Evolutionary conservation across 2,113 vertebrate species (phyloP), one percentile per base, ranked within the genome.

Genomic region (Larimichthys crocea): DNA sequence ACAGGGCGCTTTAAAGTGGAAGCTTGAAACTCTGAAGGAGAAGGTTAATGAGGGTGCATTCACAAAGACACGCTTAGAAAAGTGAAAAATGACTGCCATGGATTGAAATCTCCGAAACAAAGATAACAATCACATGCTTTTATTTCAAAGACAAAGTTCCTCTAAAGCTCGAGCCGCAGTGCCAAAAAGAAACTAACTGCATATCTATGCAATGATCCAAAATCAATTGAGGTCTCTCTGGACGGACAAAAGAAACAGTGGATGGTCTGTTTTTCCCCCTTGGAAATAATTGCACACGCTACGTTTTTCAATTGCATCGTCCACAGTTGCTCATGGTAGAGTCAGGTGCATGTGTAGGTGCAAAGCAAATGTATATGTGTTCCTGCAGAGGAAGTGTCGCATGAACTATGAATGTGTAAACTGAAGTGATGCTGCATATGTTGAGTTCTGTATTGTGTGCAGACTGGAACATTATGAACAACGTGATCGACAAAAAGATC

Each of bases 191-290:
- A 73, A 85, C 78, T 70, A 84, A 84, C 76, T 44, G 88, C 78
- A 86, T 84, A 92, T 92, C 90, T 87, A 90, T 80, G 79, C 83
- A 91, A 92, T 90, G 85, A 91, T 92, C 82, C 89, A 79, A 87
- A 84, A 92, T 92, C 89, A 85, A 94, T 91, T 60, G 74, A 82
- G 74, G 78, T 89, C 88, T 89, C 70, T 70, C 66, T 85, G 68
- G 73, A 88, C 20, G 83, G 84, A 92, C 90, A 91, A 93, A 92
- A 82, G 82, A 89, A 90, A 94, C 84, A 87, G 92, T 86, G 89
- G 80, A 90, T 91, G 83, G 74, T 91, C 65, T 79, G 70, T 81
- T 89, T 90, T 86, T 35, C 15, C 75, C n/a, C 75, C n/a, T 76
- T 86, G 75, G 79, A 88, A 89, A 84, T 87, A 88, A 79, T 46